A percentile compares a stretch with the other conserved stretches of the same genome.
Evolutionary conservation across 2,797 vertebrate genomes (phyloP).

Genomic region (Poeciliopsis infans): DNA sequence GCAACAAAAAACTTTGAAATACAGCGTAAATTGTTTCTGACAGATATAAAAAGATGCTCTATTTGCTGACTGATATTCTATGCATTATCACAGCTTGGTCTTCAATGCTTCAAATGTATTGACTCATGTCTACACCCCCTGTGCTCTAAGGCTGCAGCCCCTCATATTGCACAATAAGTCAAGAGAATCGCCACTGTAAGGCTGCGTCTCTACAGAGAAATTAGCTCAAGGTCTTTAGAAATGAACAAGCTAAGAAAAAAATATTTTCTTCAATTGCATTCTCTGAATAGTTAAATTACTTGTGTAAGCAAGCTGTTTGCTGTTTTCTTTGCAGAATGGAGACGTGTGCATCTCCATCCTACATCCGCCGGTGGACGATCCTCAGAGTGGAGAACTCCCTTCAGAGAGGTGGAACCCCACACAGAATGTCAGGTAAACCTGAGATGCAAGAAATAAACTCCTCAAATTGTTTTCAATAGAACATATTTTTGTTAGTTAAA

Average conservation of each 20-base stretch:
- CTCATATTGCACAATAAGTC: background rate
- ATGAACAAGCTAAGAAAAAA: background rate
- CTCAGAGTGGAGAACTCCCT: conserved; percentile 93
- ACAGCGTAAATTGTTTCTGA: background rate
- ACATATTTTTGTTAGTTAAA: background rate
- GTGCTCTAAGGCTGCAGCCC: background rate
- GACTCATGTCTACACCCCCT: background rate
- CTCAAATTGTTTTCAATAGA: background rate
- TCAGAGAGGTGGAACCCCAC: conserved; percentile 97
- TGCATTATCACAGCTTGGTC: background rate
- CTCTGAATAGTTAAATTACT: background rate
- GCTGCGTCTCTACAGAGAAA: background rate
- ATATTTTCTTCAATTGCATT: background rate
- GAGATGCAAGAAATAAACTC: background rate
- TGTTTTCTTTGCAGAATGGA: conserved; percentile 80
- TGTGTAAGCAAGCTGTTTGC: background rate
- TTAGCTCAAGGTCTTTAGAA: background rate
- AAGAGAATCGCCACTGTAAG: background rate
- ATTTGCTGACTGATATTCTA: background rate
- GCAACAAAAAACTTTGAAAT: background rate
- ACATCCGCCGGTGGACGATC: conserved; percentile 92
- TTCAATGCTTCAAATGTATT: background rate
- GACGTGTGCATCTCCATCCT: conserved; percentile 96
- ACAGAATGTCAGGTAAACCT: conserved; percentile 89
- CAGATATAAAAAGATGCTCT: background rate